Base-by-base conservation (phyloP, 1,140 invertebrate species). In the Drosophila willistoni region DNA sequence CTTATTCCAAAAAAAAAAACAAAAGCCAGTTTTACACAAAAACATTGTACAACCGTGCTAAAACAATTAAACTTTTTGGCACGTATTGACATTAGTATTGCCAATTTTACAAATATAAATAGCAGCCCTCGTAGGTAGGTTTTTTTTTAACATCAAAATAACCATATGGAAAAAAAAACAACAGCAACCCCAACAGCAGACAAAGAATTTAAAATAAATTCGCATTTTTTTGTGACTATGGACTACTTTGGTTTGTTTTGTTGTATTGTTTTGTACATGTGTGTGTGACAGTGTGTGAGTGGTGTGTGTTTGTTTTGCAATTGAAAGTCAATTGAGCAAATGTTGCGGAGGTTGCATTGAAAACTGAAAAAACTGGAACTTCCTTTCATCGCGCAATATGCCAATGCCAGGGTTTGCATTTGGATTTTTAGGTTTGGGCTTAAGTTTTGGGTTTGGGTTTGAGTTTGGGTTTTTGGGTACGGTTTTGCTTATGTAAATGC, bases 281-380 rank as follows among this genome's bases (percentile, higher is more conserved):
- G 57, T 34, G 34, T 60, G 57, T 34, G 34, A 55, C n/a, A n/a
- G 73, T 57, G 55, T 75, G 51, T 72, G 12, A 29, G 33, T 69
- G 7, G n/a, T 47, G 44, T 47, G 73, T 75, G 65, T 79, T 79
- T 79, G 73, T 73, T 76, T 79, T 77, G 73, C 77, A 79, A 79
- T 79, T 79, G 77, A 79, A 79, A 79, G 70, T 79, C 77, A 79
- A 79, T 79, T 79, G 77, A 73, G 73, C 72, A 59, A 59, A 59
- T 59, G 56, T 59, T 59, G 10, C 33, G 29, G 72, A 36, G 64
- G 72, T 62, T 78, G 76, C 73, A 79, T 54, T 73, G 59, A 77
- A 74, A 47, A 47, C 44, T 51, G 17, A 51, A 51, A 39, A 39
- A 51, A 51, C 44, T 36, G 56, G 33, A 39, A 39, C 56, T 59